Percentiles rank a stretch among this genome's conserved stretches.
Evolutionary conservation across 2,797 vertebrate genomes (phyloP).

Genomic region (Acestrorhynchus altus): DNA sequence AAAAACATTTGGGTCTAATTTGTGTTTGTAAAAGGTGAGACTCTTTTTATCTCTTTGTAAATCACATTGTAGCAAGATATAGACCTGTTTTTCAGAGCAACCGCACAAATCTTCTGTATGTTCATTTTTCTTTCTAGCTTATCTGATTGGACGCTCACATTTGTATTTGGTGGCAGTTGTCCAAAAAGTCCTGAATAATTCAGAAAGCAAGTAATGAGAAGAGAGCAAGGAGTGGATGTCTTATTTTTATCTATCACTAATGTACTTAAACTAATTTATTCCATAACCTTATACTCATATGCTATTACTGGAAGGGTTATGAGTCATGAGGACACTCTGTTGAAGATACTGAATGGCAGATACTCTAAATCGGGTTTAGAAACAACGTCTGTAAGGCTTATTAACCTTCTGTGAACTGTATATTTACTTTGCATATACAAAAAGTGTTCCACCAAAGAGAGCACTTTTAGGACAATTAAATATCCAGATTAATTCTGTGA

Average conservation of each 20-base stretch:
- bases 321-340: not conserved
- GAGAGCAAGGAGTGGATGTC: not conserved
- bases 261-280: not conserved
- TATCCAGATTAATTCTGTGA: too few relatives aligned
- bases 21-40: not conserved
- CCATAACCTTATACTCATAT: not conserved
- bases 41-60: not conserved
- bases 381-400: not conserved
- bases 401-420: not conserved
- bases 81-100: not conserved
- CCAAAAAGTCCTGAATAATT: not conserved
- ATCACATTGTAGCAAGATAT: not conserved
- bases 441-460: too few relatives aligned
- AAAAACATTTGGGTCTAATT: not conserved
- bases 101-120: not conserved
- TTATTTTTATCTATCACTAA: not conserved
- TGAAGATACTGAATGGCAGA: not conserved
- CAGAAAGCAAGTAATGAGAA: not conserved
- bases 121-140: not conserved
- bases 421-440: too few relatives aligned
- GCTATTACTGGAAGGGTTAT: not conserved
- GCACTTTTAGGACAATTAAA: too few relatives aligned
- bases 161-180: not conserved
- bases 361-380: not conserved
- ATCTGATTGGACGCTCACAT: not conserved